These are phyloP conservation scores for Coryphaenoides rupestris DNA, from an alignment of 2,113 vertebrate species.

Conservation along the genomic window DNA sequence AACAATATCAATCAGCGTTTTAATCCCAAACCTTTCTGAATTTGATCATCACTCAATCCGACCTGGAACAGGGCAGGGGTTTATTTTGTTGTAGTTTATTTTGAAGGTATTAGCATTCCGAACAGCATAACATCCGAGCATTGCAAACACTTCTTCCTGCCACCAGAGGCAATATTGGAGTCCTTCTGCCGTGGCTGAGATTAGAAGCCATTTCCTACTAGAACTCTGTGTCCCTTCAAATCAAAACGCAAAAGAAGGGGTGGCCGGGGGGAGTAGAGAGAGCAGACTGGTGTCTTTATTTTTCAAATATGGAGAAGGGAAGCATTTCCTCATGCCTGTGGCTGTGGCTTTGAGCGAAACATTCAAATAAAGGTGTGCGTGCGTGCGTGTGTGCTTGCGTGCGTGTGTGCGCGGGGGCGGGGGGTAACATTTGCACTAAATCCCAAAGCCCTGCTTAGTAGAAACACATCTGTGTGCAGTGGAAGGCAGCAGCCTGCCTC, in stretches of 20 bases:
- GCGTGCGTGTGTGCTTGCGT: not conserved
- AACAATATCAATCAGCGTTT: constrained; percentile 66
- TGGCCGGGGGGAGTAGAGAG: constrained; percentile 1
- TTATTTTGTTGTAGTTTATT: constrained; percentile 56
- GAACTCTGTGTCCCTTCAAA: not conserved
- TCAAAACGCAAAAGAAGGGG: not conserved
- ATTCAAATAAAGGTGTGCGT: not conserved
- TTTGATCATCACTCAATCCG: constrained; percentile 23
- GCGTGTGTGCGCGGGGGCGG: constrained; percentile 25
- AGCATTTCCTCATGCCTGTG: too few species aligned
- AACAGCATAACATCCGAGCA: constrained; percentile 36
- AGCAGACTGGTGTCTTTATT: not conserved
- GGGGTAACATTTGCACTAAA: constrained; percentile 67
- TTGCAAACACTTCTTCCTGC: constrained; percentile 19
- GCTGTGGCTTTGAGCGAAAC: not conserved
- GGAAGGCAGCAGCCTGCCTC: constrained; percentile 64
- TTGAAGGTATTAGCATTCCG: constrained; percentile 39
- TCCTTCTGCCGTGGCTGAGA: not conserved
- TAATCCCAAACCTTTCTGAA: constrained; percentile 15
- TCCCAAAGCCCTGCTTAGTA: constrained; percentile 46
- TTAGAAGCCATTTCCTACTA: not conserved
- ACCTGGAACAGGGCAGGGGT: not conserved
- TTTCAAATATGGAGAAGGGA: constrained; percentile 24
- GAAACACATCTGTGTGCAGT: constrained; percentile 28
- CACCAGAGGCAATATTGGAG: constrained; percentile 24